Evolutionary conservation across 2,888 invertebrate genomes (phyloP).

Genomic region (Drosophila suboccidentalis): DNA sequence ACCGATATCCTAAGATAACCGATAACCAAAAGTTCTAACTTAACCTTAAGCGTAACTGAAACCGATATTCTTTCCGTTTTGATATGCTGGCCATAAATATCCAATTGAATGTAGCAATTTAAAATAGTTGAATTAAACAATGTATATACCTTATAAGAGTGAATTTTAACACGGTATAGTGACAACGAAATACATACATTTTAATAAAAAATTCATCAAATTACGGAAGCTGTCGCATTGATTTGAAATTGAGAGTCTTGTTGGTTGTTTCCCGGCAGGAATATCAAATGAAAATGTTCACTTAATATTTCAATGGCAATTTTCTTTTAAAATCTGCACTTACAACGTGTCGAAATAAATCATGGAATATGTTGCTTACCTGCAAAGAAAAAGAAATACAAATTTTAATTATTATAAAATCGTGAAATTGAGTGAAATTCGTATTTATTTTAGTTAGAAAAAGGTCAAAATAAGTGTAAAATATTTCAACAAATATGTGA

Average conservation of each 20-base stretch:
- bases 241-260: constrained; percentile 61
- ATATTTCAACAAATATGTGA: constrained; percentile 1
- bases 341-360: constrained; percentile 7
- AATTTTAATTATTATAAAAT: not conserved
- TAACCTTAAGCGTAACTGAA: too few species aligned
- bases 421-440: not conserved
- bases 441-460: not conserved
- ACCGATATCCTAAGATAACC: too few species aligned
- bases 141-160: not conserved
- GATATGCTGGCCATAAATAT: too few species aligned
- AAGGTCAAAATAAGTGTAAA: not conserved
- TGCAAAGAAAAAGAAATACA: constrained; percentile 31
- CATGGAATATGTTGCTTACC: constrained; percentile 52
- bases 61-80: too few species aligned
- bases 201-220: constrained; percentile 69
- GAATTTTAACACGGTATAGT: constrained; percentile 29
- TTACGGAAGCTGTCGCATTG: constrained; percentile 69
- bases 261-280: constrained; percentile 22
- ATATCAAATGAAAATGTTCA: constrained; percentile 20
- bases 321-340: constrained; percentile 20
- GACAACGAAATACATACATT: constrained; percentile 38
- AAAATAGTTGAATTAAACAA: not conserved
- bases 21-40: too few species aligned
- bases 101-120: not conserved
- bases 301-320: constrained; percentile 24